Conservation (phyloP, 2,113 vertebrate genomes). For the Aphyosemion australe region DNA sequence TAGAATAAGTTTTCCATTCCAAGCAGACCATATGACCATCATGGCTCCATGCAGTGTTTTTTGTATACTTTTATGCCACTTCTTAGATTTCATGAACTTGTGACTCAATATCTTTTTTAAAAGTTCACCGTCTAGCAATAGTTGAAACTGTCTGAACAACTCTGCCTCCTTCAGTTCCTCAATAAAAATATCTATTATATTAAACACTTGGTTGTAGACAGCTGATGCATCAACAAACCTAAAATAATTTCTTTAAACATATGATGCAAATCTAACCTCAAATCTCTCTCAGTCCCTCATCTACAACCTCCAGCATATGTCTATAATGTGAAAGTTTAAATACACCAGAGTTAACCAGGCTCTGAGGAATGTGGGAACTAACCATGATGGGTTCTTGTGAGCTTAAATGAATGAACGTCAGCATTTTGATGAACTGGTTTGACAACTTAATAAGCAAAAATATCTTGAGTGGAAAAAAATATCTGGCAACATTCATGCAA, state of each 20-base stretch:
- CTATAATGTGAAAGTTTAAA: background rate
- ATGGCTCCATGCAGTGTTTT: too few relatives aligned
- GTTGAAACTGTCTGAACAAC: background rate
- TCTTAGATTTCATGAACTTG: background rate
- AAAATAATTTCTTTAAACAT: background rate
- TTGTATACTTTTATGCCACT: too few relatives aligned
- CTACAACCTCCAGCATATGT: background rate
- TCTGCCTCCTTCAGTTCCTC: background rate
- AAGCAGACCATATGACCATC: too few relatives aligned
- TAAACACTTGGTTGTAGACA: background rate
- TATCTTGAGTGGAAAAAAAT: background rate
- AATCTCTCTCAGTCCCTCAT: background rate
- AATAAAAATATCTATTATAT: background rate
- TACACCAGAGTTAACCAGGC: background rate
- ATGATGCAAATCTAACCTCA: too few relatives aligned
- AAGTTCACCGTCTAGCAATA: background rate
- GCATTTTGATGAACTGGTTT: slow-evolving; percentile 45
- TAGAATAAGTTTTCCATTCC: background rate
- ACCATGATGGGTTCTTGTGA: slow-evolving; percentile 16
- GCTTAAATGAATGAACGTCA: slow-evolving; percentile 4
- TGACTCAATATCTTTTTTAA: background rate
- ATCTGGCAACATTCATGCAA: slow-evolving; percentile 2
- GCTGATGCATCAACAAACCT: background rate
- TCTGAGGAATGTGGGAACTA: slow-evolving; percentile 29
- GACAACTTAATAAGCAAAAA: slow-evolving; percentile 34